Evolutionary conservation across 2,888 invertebrate species (phyloP).

Genomic region (Drosophila leonis): DNA sequence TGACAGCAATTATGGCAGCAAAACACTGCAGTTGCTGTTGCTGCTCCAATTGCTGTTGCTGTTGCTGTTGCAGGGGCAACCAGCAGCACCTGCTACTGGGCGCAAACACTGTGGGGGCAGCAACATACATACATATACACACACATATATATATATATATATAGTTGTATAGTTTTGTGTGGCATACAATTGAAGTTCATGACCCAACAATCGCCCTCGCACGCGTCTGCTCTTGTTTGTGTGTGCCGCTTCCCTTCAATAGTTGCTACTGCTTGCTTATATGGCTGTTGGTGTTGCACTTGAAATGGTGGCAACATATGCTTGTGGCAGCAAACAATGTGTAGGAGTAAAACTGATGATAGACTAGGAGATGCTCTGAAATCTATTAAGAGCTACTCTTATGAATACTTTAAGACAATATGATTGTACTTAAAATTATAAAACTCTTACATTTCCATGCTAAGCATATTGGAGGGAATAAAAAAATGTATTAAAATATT

Average conservation of each 20-base stretch:
- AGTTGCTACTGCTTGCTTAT: slow-evolving; percentile 4
- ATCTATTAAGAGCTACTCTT: too few relatives aligned
- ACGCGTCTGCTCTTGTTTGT: slow-evolving; percentile 39
- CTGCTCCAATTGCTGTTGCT: not conserved
- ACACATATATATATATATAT: too few relatives aligned
- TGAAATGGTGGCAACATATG: slow-evolving; percentile 47
- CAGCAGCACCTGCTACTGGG: slow-evolving; percentile 46
- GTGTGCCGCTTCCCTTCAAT: slow-evolving; percentile 14
- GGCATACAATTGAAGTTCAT: slow-evolving; percentile 73
- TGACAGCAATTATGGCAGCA: slow-evolving; percentile 59
- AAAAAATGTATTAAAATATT: too few relatives aligned
- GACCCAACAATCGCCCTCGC: slow-evolving; percentile 65
- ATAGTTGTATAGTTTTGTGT: slow-evolving; percentile 10
- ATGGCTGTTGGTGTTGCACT: slow-evolving; percentile 37
- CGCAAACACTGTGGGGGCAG: slow-evolving; percentile 2
- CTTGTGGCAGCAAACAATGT: slow-evolving; percentile 11
- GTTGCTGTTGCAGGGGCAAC: slow-evolving; percentile 27
- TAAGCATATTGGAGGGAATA: too few relatives aligned
- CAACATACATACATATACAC: not conserved
- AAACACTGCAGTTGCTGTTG: slow-evolving; percentile 20
- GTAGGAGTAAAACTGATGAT: not conserved
- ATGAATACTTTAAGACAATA: too few relatives aligned
- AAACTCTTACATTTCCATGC: too few relatives aligned
- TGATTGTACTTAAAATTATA: not conserved
- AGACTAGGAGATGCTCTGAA: not conserved